Base-by-base conservation (phyloP, 2,888 invertebrate species). In the Epiperipatus broadwayi region DNA sequence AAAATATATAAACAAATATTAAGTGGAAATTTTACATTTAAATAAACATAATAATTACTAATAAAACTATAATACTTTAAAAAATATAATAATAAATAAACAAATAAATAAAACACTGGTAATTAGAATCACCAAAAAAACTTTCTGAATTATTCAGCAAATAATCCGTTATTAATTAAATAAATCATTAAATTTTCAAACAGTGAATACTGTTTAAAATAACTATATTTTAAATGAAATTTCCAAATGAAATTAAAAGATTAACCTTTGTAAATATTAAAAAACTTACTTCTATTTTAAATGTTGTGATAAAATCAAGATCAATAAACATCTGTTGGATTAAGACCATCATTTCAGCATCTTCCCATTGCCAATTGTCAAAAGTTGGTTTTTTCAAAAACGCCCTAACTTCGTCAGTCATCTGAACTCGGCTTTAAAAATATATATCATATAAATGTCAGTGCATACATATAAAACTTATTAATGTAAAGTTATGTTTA, bases 301-400 rank as follows among this genome's bases (percentile, higher is more conserved):
- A 78, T 60, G 73, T 75, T 46, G 70, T 65, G 45, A 72, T 68
- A 52, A 80, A 69, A 49, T 74, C 73, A 53, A 78, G 66, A 57
- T 79, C 78, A 49, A 75, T 64, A 64, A 73, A 80, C 78, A 80
- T 80, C 52, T 75, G 76, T 58, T 78, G 74, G 52, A 80, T 66
- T 49, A 79, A 66, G 44, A 77, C 64, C 34, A 79, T 65, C 44
- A 80, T 69, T 57, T 79, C 78, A 46, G 76, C 73, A 58, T 80
- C 79, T 49, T 77, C 72, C 76, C 78, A 79, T 50, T 76, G 75
- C 60, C 75, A 72, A 43, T 77, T 77, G 61, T 80, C 78, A 59
- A 80, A 80, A 22, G 76, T 70, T 2, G 74, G 72, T 52, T 71
- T 69, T 41, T 71, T 65, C 41, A 76, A 61, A 60, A 71, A 69